These are phyloP conservation scores for Tauraco hartlaubi DNA, from an alignment of 2,797 vertebrate genomes.

Conservation along the genomic window DNA sequence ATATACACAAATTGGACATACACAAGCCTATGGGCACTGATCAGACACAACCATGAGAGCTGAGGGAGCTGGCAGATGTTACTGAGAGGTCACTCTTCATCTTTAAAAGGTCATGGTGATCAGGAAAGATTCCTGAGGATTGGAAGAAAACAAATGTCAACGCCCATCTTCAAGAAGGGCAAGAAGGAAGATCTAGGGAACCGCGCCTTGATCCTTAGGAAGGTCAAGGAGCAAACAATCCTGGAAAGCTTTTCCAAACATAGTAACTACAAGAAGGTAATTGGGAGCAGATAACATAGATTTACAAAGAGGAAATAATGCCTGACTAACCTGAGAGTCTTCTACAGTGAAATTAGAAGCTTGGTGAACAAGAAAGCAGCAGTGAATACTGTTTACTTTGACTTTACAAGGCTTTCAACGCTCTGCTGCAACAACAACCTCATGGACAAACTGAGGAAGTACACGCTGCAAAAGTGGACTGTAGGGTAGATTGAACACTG, in stretches of 20 bases:
- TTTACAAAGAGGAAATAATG: neutral
- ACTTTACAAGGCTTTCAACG: neutral
- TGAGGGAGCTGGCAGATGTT: neutral
- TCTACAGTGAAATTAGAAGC: neutral
- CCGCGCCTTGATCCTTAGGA: neutral
- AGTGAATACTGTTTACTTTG: neutral
- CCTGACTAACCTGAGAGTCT: neutral
- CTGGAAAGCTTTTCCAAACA: neutral
- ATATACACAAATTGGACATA: neutral
- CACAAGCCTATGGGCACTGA: neutral
- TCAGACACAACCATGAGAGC: neutral
- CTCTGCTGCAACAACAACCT: neutral
- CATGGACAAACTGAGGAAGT: neutral
- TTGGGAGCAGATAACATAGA: neutral
- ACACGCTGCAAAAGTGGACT: neutral
- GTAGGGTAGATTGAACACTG: neutral
- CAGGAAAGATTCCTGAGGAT: neutral
- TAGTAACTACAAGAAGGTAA: neutral
- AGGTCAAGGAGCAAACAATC: neutral
- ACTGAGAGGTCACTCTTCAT: neutral
- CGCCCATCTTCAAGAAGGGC: neutral
- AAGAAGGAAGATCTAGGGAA: neutral
- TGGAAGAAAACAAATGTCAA: neutral
- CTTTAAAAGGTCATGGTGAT: neutral
- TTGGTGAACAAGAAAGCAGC: neutral